These are phyloP conservation scores for Porites lutea DNA, from an alignment of 64 coral and sea anemone species.

Conservation along the genomic window DNA sequence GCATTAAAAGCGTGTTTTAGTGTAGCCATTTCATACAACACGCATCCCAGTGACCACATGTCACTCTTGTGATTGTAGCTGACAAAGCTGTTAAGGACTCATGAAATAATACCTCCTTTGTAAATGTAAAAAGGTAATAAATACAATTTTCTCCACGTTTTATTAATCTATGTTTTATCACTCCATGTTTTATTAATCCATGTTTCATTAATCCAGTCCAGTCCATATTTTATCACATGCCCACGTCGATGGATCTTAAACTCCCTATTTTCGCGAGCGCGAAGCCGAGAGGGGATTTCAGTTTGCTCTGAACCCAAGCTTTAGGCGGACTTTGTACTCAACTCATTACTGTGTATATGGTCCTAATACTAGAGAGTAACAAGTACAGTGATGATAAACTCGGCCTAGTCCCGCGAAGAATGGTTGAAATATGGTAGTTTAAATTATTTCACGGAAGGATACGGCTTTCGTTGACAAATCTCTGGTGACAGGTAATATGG, in stretches of 20 bases:
- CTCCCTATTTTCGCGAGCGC: no score
- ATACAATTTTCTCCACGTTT: no score
- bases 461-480: slow-evolving; percentile 97
- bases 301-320: no score
- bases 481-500: slow-evolving; percentile 99
- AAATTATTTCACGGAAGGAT: slow-evolving; percentile 64
- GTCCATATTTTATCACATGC: no score
- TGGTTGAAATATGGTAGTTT: background rate
- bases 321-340: background rate
- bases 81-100: slow-evolving; percentile 33
- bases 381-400: background rate
- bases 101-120: background rate
- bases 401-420: background rate
- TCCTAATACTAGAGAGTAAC: no score
- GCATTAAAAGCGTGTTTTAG: slow-evolving; percentile 91
- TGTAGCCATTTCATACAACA: slow-evolving; percentile 89
- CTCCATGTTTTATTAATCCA: no score
- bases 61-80: slow-evolving; percentile 99
- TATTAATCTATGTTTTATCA: no score
- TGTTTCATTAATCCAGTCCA: no score
- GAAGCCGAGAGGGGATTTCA: no score
- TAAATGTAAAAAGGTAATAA: background rate
- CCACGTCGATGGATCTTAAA: no score
- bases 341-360: no score
- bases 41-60: slow-evolving; percentile 97